These are phyloP conservation scores for Cynodonichthys magdalenae DNA, from an alignment of 2,797 vertebrate genomes.

Conservation along the genomic window DNA sequence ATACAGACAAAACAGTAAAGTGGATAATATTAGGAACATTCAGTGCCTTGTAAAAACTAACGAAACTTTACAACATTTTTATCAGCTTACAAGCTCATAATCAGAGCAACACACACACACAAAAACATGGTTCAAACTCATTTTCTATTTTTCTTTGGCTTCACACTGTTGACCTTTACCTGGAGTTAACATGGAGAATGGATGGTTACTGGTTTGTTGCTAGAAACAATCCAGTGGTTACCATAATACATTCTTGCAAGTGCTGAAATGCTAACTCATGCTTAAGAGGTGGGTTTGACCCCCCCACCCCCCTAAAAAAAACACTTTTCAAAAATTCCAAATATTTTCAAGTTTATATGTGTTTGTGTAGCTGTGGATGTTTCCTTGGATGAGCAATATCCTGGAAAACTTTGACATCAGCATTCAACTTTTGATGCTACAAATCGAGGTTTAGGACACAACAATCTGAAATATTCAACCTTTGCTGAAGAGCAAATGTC, in stretches of 20 bases:
- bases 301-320: neutral
- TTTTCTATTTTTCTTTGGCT: slow-evolving; percentile 33
- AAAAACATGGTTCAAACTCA: slow-evolving; percentile 19
- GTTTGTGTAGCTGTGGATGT: slow-evolving; percentile 43
- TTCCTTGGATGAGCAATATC: slow-evolving; percentile 30
- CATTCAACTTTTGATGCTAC: slow-evolving; percentile 40
- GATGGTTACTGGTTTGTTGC: neutral
- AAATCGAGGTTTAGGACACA: slow-evolving; percentile 10
- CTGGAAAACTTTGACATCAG: slow-evolving; percentile 27
- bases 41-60: slow-evolving; percentile 10
- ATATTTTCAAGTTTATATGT: slow-evolving; percentile 20
- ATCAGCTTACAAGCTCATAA: slow-evolving; percentile 2
- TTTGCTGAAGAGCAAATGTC: slow-evolving; percentile 9
- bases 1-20: slow-evolving; percentile 21
- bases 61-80: slow-evolving; percentile 11
- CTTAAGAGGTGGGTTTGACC: slow-evolving; percentile 3
- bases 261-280: slow-evolving; percentile 4
- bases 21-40: slow-evolving; percentile 40
- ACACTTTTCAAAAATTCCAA: slow-evolving; percentile 17
- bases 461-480: slow-evolving; percentile 8
- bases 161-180: slow-evolving; percentile 23
- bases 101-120: slow-evolving; percentile 14
- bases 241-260: slow-evolving; percentile 41
- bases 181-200: slow-evolving; percentile 11
- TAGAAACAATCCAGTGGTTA: slow-evolving; percentile 25